These are phyloP conservation scores for Falcaria lacertinaria DNA, from an alignment of 2,888 invertebrate species.

Conservation along the genomic window DNA sequence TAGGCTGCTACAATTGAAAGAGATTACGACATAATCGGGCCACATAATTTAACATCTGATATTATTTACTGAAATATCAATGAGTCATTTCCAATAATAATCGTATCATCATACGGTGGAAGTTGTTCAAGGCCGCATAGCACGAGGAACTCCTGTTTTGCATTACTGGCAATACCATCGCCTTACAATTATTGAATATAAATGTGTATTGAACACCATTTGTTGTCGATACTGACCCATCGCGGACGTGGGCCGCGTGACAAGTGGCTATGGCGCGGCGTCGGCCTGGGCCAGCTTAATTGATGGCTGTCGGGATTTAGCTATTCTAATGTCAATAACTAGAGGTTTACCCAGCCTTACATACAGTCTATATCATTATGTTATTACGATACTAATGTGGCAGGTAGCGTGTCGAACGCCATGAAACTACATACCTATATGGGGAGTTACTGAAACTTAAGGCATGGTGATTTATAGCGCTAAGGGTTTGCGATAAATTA, in stretches of 20 bases:
- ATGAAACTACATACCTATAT: background rate
- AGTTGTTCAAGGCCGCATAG: conserved; percentile 27
- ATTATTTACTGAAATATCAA: too few species aligned
- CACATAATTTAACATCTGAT: too few species aligned
- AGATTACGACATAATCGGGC: too few species aligned
- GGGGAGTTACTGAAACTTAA: background rate
- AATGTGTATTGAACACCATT: conserved; percentile 21
- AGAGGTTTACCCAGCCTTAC: too few species aligned
- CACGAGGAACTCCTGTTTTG: conserved; percentile 25
- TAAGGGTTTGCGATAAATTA: too few species aligned
- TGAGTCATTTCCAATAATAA: conserved; percentile 9
- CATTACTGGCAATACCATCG: conserved; percentile 17
- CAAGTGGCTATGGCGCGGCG: conserved; percentile 5
- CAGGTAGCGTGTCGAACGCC: background rate
- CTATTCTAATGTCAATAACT: conserved; percentile 24
- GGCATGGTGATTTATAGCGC: too few species aligned
- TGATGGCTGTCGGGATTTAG: conserved; percentile 12
- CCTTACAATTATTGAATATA: conserved; percentile 27
- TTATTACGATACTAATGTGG: conserved; percentile 2
- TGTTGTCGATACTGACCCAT: conserved; percentile 17
- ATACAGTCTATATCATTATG: too few species aligned
- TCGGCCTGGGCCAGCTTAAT: conserved; percentile 6
- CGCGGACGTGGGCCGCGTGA: conserved; percentile 24
- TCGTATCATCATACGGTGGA: conserved; percentile 10
- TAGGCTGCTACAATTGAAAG: too few species aligned